Conservation (phyloP, 2,888 invertebrate species). For the Coelogynopora nodosa region DNA sequence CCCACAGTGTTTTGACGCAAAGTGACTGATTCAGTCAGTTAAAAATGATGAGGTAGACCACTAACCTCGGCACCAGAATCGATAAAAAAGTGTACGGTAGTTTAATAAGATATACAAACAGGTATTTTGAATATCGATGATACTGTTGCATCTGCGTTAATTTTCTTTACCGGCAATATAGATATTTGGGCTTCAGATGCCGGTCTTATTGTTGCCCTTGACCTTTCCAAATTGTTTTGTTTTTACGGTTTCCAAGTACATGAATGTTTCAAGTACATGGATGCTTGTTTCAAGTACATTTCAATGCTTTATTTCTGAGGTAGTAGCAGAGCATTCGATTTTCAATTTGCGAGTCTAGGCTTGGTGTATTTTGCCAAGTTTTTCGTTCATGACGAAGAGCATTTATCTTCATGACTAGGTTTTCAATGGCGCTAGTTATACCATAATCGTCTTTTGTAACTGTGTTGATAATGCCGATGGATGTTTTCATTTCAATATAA, state of each 20-base stretch:
- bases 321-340: background rate
- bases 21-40: too few relatives aligned
- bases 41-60: too few relatives aligned
- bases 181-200: background rate
- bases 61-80: background rate
- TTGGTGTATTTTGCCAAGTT: background rate
- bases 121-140: background rate
- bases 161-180: background rate
- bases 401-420: background rate
- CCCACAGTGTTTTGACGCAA: too few relatives aligned
- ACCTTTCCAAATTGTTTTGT: background rate
- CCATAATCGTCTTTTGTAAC: background rate
- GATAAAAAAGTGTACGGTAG: background rate
- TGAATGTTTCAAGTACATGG: too few relatives aligned
- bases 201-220: background rate
- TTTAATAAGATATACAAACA: background rate
- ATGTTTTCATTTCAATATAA: background rate
- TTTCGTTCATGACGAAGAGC: background rate
- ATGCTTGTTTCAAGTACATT: too few relatives aligned
- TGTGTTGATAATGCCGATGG: background rate
- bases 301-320: background rate
- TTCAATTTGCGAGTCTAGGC: background rate
- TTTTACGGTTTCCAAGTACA: background rate
- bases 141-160: background rate
- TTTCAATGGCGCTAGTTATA: background rate